A percentile compares a stretch with the other conserved stretches of the same genome.
These are phyloP conservation scores for Oreocharis arfaki DNA, from an alignment of 2,113 vertebrate genomes.

Conservation along the genomic window DNA sequence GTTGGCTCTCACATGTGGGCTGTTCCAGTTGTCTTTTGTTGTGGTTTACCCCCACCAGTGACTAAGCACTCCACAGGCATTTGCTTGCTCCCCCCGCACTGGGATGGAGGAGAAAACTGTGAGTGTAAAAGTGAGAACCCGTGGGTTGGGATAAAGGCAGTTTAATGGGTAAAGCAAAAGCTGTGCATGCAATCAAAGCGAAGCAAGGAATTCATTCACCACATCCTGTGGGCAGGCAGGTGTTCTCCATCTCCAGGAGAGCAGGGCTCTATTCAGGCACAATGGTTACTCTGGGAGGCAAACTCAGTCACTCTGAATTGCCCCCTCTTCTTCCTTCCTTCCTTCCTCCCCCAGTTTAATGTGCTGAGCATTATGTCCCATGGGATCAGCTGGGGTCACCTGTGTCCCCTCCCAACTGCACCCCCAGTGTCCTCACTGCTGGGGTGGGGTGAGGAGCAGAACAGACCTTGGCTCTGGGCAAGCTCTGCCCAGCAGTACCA, in stretches of 20 bases:
- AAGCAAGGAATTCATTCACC: not conserved
- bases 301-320: not conserved
- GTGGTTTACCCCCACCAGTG: not conserved
- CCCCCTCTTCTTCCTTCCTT: no score
- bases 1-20: not conserved
- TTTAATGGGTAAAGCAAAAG: not conserved
- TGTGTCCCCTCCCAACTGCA: not conserved
- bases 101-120: not conserved
- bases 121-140: not conserved
- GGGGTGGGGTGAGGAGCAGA: not conserved
- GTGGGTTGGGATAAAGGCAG: not conserved
- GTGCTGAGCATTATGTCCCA: accelerated
- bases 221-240: not conserved
- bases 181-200: not conserved
- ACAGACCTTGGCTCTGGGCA: not conserved
- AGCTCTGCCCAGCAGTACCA: not conserved
- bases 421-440: not conserved
- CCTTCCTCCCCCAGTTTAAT: not conserved
- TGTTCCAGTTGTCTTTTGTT: not conserved
- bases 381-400: not conserved
- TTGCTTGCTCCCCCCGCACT: not conserved
- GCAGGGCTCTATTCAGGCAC: not conserved
- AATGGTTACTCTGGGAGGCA: not conserved
- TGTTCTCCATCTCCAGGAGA: not conserved
- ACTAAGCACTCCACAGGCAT: not conserved